These are phyloP conservation scores for Lethenteron reissneri DNA, from an alignment of 2,113 vertebrate genomes.

Conservation along the genomic window DNA sequence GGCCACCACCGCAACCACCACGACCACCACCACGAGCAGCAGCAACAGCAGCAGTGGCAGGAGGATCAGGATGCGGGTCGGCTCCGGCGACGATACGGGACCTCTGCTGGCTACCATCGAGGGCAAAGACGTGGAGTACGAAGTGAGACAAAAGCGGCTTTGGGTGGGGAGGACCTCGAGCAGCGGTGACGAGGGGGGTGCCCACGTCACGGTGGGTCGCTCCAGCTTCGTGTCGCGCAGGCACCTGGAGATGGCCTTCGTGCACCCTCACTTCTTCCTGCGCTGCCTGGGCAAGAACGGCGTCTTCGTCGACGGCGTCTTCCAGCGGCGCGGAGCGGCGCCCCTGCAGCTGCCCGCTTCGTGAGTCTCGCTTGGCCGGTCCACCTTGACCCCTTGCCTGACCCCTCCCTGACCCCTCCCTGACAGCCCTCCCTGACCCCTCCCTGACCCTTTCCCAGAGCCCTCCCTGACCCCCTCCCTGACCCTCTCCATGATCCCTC, in stretches of 20 bases:
- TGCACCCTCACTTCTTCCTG: slow-evolving; percentile 55
- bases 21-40: slow-evolving; percentile 16
- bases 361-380: slow-evolving; percentile 26
- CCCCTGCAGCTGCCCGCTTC: slow-evolving; percentile 54
- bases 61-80: slow-evolving; percentile 25
- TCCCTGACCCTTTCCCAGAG: no score
- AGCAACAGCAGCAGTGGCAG: slow-evolving; percentile 19
- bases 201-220: slow-evolving; percentile 91
- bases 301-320: slow-evolving; percentile 77
- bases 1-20: slow-evolving; percentile 19
- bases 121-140: slow-evolving; percentile 67
- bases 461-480: no score
- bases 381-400: no score
- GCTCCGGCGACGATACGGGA: slow-evolving; percentile 16
- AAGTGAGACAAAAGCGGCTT: slow-evolving; percentile 73
- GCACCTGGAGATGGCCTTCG: slow-evolving; percentile 69
- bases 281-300: slow-evolving; percentile 75
- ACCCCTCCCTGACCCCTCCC: no score
- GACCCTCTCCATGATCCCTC: no score
- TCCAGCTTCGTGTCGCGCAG: slow-evolving; percentile 90
- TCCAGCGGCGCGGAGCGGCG: slow-evolving; percentile 69
- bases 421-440: no score
- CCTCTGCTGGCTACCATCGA: slow-evolving; percentile 23
- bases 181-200: slow-evolving; percentile 37
- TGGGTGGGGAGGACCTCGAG: slow-evolving; percentile 90